Evolutionary conservation across 2,113 vertebrate genomes (phyloP).

Genomic region (Dicaeum eximium): DNA sequence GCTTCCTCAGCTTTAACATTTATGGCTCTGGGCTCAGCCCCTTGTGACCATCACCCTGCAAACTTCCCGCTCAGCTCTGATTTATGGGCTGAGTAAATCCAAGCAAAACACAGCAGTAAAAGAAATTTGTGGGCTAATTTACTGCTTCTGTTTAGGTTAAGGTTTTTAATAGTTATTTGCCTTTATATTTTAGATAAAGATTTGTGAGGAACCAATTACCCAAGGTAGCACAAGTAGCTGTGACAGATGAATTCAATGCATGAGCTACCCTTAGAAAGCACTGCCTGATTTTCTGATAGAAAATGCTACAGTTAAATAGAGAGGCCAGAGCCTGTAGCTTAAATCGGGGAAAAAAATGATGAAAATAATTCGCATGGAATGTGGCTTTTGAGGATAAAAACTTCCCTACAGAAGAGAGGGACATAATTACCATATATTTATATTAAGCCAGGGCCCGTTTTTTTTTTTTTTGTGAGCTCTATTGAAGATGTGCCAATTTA

Average conservation of each 20-base stretch:
- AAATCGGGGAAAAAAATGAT: neutral
- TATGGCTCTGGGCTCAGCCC: neutral
- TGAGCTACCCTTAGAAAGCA: neutral
- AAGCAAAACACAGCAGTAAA: conserved; percentile 22
- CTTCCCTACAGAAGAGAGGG: neutral
- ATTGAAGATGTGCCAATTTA: neutral
- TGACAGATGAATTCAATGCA: neutral
- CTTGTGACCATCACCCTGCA: neutral
- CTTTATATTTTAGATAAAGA: conserved; percentile 41
- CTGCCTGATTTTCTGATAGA: neutral
- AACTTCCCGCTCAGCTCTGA: neutral
- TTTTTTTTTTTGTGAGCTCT: neutral
- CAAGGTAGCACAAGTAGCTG: neutral
- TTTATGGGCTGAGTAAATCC: conserved; percentile 36
- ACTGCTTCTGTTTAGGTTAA: neutral
- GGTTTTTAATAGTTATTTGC: conserved; percentile 38
- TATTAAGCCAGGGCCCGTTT: neutral
- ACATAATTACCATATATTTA: neutral
- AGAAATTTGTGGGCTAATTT: conserved; percentile 26
- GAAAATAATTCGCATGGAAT: neutral
- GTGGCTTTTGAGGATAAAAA: conserved; percentile 5
- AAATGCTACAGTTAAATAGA: neutral
- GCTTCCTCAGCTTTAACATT: neutral
- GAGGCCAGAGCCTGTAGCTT: neutral
- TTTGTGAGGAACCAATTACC: conserved; percentile 34